phyloP scores from a whole-genome alignment of 2,797 vertebrate species.

The Pseudocheirus occidentalis region DNA sequence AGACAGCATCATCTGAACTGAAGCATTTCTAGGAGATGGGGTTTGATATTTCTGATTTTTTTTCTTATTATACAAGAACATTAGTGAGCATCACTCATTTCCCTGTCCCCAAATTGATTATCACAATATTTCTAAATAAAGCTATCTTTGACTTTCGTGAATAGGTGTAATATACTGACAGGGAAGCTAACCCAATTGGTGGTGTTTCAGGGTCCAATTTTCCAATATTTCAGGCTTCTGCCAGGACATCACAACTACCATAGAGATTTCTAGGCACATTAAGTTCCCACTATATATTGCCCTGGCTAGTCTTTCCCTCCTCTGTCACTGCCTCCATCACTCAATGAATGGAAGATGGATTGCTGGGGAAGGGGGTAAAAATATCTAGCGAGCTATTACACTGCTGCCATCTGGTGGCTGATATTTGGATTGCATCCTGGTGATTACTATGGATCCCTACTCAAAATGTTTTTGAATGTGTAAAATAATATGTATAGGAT shows the following conservation, averaged over 20 bases:
- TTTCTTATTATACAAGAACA: not conserved
- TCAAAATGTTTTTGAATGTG: not conserved
- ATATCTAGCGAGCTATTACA: not conserved
- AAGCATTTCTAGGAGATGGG: not conserved
- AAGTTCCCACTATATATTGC: not conserved
- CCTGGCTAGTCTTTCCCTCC: not conserved
- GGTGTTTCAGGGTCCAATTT: not conserved
- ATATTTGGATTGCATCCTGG: not conserved
- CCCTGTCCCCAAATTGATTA: not conserved
- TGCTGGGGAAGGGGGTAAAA: constrained; percentile 17
- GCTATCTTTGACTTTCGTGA: not conserved
- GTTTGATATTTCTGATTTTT: not conserved
- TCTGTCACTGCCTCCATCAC: not conserved
- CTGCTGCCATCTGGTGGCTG: not conserved
- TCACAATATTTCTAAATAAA: not conserved
- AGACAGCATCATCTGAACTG: not conserved
- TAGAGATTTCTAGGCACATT: not conserved
- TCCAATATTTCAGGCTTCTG: not conserved
- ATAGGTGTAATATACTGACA: not conserved
- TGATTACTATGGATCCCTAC: not conserved
- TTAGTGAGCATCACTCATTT: not conserved
- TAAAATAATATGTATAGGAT: not conserved
- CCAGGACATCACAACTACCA: not conserved
- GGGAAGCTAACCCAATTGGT: not conserved
- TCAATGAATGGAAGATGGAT: constrained; percentile 10